phyloP scores from a whole-genome alignment of 2,888 invertebrate species.

The Pseudococcus viburni region DNA sequence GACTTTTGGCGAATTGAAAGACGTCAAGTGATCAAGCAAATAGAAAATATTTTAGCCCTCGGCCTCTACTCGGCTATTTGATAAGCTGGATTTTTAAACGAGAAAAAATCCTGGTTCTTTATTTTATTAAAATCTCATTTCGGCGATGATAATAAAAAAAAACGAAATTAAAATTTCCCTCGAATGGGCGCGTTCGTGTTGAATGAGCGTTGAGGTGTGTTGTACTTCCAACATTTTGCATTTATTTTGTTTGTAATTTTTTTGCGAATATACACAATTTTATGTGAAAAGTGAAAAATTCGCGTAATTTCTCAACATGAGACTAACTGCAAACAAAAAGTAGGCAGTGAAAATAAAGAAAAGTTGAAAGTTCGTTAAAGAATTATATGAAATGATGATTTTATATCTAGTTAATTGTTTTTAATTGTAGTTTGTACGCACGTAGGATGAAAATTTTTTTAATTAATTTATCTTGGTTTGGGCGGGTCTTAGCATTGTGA shows the following conservation, averaged over 20 bases:
- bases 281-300: no score
- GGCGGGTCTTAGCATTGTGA: no score
- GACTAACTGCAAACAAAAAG: not conserved
- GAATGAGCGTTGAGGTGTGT: not conserved
- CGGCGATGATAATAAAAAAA: not conserved
- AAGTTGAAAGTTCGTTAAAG: not conserved
- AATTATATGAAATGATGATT: not conserved
- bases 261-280: no score
- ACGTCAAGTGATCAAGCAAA: constrained; percentile 15
- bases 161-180: not conserved
- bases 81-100: not conserved
- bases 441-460: not conserved
- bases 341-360: not conserved
- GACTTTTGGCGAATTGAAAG: constrained; percentile 14
- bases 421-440: not conserved
- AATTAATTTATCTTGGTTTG: not conserved
- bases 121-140: constrained; percentile 21
- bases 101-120: not conserved
- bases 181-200: not conserved
- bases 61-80: not conserved
- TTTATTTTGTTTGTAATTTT: no score
- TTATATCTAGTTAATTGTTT: not conserved
- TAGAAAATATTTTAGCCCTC: constrained; percentile 5
- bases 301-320: no score
- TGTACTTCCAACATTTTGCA: no score